Percentiles rank a stretch among this genome's conserved stretches.
Conservation (phyloP, 1,140 invertebrate genomes). For the Amphibalanus amphitrite region DNA sequence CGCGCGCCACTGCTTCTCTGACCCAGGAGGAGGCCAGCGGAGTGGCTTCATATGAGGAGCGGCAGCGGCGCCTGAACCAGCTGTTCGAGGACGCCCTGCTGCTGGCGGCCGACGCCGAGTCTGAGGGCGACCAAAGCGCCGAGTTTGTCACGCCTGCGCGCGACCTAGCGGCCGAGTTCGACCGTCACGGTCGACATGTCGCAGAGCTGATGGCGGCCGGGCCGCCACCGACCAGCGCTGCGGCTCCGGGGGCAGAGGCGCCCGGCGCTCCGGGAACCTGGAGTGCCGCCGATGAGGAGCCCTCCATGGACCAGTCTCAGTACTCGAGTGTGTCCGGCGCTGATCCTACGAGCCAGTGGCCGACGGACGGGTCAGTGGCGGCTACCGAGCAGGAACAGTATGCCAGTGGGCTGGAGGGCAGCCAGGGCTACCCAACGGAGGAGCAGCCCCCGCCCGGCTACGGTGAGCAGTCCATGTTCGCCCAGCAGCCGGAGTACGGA, state of each 20-base stretch:
- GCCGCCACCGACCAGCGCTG: too few relatives aligned
- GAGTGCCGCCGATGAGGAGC: neutral
- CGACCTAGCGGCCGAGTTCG: neutral
- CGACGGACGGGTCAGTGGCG: neutral
- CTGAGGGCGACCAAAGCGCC: neutral
- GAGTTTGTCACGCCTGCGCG: neutral
- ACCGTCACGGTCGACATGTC: neutral
- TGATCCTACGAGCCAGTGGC: neutral
- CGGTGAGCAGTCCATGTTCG: neutral
- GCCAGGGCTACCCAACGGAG: neutral
- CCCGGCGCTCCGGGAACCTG: neutral
- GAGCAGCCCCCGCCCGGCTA: neutral
- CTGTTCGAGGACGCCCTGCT: slow-evolving; percentile 1
- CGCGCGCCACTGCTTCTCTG: neutral
- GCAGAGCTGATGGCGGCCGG: neutral
- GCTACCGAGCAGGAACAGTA: neutral
- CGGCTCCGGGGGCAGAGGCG: neutral
- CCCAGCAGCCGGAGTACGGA: neutral
- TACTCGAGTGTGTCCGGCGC: neutral
- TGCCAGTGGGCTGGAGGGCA: neutral
- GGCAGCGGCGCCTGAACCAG: neutral
- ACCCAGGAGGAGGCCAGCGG: neutral
- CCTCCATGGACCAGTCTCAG: neutral
- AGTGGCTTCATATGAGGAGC: neutral
- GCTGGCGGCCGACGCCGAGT: neutral